Base-by-base conservation (phyloP, 2,797 vertebrate genomes). In the Borostomias antarcticus region DNA sequence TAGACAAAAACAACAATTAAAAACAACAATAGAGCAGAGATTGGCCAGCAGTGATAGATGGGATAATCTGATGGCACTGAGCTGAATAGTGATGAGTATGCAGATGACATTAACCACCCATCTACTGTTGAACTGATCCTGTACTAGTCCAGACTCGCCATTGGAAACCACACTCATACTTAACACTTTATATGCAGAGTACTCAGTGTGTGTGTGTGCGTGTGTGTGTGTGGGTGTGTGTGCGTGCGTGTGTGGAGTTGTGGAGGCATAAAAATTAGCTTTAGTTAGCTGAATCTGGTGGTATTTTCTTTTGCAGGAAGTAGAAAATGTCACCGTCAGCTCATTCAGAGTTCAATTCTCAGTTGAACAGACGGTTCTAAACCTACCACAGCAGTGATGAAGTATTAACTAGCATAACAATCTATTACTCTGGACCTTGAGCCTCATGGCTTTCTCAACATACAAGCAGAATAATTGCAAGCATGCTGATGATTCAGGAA, bases 271-370 rank as follows among this genome's bases (percentile, higher is more conserved):
- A 28, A 69, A 30, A 13, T 52, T 54, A 26, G n/a, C n/a, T n/a
- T n/a, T n/a, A 60, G n/a, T 32, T 23, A 68, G 37, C 37, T 40
- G 37, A 40, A 43, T 43, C 13, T 43, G 40, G 40, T 73, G 64
- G 25, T 43, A 64, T 67, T 70, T 66, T 58, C 32, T 62, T 54
- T 60, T 13, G 62, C 43, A 56, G 72, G 53, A 76, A 69, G 51
- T 32, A 50, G 53, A 75, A 72, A 73, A 53, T 50, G 65, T 64
- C 68, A 53, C 6, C 29, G 68, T 82, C 67, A 79, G 78, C 76
- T 69, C n/a, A 32, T 71, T 82, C 51, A 67, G 17, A 68, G 60
- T 45, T 70, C 30, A 64, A 64, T 68, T 74, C 68, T 40, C 29
- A 13, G 35, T 40, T 40, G 35, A 9, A 25, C 11, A 59, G 35